Base-by-base conservation (phyloP, 2,797 vertebrate species). In the Tympanoctomys barrerae region DNA sequence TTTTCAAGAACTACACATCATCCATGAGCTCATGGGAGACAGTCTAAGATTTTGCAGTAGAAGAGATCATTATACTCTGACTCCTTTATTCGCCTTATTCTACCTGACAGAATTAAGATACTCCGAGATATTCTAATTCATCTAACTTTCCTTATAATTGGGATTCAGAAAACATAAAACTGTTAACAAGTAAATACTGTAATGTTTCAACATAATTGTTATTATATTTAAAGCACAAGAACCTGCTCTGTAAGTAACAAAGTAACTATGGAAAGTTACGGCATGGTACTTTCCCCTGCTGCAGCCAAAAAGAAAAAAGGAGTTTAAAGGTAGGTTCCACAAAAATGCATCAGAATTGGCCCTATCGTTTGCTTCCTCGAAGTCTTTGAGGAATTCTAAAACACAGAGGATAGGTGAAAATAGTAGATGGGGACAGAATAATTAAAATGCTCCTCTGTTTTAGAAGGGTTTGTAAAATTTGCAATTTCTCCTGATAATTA, bases 141-240 rank as follows among this genome's bases (percentile, higher is more conserved):
- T 92, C 94, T 21, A 21, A 95, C 93, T 5, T 95, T 21, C 4
- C n/a, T 64, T 90, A 73, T 14, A 92, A 61, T 95, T 96, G 39
- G 70, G 9, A 97, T 96, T 97, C 64, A 96, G 64, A 3, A 10
- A 64, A 68, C 61, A 96, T 33, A 97, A 96, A 91, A 80, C 42
- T 96, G 95, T 96, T 94, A 94, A 95, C 75, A 46, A 83, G 39
- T 95, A 94, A 84, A 36, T 71, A 68, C 62, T 89, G 28, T 7
- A 73, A 62, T 88, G 24, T 9, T 89, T 96, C 89, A 93, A 96
- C 87, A 62, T 93, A 54, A 83, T 92, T 19, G 70, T 90, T 91
- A 97, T 97, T 96, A 79, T 90, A 97, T 94, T 95, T 86, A 87
- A 95, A 96, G 79, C 2, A 64, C 22, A 90, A 68, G 21, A 96